phyloP scores from a whole-genome alignment of 1,140 invertebrate species.

The Pseudomyrmex flavicornis region DNA sequence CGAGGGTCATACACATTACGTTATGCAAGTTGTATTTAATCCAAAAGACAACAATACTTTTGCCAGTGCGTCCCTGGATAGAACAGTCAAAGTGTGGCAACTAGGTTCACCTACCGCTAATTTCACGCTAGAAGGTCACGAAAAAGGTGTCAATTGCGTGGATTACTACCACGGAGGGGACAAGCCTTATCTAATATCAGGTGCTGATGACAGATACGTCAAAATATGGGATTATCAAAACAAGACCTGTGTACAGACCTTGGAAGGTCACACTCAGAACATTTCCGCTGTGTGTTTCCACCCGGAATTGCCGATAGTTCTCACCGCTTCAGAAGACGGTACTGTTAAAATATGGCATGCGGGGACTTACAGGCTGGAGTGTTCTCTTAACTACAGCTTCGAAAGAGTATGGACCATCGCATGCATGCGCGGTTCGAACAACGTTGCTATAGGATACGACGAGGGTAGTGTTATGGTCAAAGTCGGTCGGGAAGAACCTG shows the following conservation, averaged over 20 bases:
- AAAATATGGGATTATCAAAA: constrained; percentile 99
- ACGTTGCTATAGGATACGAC: constrained; percentile 98
- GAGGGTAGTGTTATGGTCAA: constrained; percentile 99
- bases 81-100: constrained; percentile 99
- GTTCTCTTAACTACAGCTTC: constrained; percentile 98
- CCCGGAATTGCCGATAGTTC: constrained; percentile 98
- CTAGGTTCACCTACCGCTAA: constrained; percentile 98
- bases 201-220: constrained; percentile 98
- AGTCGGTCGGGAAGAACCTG: constrained; percentile 98
- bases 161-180: constrained; percentile 99
- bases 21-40: constrained; percentile 99
- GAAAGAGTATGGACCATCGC: constrained; percentile 99
- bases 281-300: constrained; percentile 97
- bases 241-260: constrained; percentile 99
- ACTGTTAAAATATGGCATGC: constrained; percentile 99
- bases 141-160: constrained; percentile 99
- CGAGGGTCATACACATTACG: constrained; percentile 99
- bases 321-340: constrained; percentile 98
- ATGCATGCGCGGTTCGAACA: constrained; percentile 98
- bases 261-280: constrained; percentile 98
- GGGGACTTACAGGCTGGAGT: constrained; percentile 98
- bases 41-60: constrained; percentile 99
- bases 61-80: constrained; percentile 98
- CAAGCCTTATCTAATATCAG: constrained; percentile 99
- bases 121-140: constrained; percentile 99